These are phyloP conservation scores for Brachypalpus laphriformis DNA, from an alignment of 2,888 invertebrate genomes.

Conservation along the genomic window DNA sequence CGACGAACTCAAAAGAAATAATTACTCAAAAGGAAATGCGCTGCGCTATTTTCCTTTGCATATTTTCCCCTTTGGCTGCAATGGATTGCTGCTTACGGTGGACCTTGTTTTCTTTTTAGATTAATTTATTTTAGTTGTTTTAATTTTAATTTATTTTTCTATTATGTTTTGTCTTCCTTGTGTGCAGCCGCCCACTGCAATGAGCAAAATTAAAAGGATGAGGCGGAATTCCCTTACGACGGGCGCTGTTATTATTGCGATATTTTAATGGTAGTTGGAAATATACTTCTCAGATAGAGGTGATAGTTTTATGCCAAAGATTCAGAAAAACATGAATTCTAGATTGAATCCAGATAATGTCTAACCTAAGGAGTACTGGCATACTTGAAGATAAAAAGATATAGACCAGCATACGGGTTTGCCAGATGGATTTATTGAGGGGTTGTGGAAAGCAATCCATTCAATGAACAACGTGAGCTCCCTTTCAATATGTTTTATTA, in stretches of 20 bases:
- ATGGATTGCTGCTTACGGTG: slow-evolving; percentile 43
- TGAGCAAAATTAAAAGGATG: slow-evolving; percentile 32
- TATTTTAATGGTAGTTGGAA: slow-evolving; percentile 19
- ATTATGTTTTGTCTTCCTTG: slow-evolving; percentile 46
- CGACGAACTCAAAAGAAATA: slow-evolving; percentile 70
- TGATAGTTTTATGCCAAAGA: too few species aligned
- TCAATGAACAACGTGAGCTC: too few species aligned
- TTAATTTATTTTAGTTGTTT: slow-evolving; percentile 63
- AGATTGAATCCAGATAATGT: too few species aligned
- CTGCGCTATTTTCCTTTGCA: too few species aligned
- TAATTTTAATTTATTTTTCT: slow-evolving; percentile 69
- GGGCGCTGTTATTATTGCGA: slow-evolving; percentile 29
- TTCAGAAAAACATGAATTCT: too few species aligned
- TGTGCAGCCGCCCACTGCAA: slow-evolving; percentile 26
- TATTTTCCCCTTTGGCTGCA: slow-evolving; percentile 60
- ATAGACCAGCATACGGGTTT: too few species aligned
- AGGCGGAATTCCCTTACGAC: slow-evolving; percentile 22
- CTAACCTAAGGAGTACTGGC: too few species aligned
- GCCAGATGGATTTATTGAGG: too few species aligned
- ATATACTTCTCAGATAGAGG: slow-evolving; percentile 17
- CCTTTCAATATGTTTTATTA: too few species aligned
- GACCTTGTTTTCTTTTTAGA: slow-evolving; percentile 50
- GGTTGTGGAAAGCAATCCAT: too few species aligned
- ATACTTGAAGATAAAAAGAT: too few species aligned
- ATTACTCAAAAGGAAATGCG: slow-evolving; percentile 72